Percentiles rank a stretch among this genome's conserved stretches.
These are phyloP conservation scores for Trissolcus brochymenae DNA, from an alignment of 2,888 invertebrate species.

Conservation along the genomic window DNA sequence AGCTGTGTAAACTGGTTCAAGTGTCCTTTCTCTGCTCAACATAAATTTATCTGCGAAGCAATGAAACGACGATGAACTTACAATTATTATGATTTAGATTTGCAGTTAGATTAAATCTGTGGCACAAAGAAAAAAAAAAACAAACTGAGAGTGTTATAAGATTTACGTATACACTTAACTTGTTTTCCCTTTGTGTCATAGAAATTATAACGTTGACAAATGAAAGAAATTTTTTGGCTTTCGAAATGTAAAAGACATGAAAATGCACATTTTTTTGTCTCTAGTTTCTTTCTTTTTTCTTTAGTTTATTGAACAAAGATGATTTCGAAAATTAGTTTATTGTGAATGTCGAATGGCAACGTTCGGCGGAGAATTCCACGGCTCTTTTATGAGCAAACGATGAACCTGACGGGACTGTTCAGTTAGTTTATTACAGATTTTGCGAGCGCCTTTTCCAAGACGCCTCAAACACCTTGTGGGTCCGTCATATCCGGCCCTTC, in stretches of 20 bases:
- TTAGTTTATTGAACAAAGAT: background rate
- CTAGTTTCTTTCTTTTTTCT: conserved; percentile 5
- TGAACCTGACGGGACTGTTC: conserved; percentile 49
- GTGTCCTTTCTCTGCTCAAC: conserved; percentile 36
- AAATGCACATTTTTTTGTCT: background rate
- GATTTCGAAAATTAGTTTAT: conserved; percentile 21
- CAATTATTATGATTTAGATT: conserved; percentile 33
- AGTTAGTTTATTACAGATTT: conserved; percentile 58
- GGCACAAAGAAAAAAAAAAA: conserved; percentile 10
- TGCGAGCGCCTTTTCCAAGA: conserved; percentile 42
- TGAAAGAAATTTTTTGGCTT: background rate
- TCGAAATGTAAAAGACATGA: background rate
- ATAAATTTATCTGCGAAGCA: conserved; percentile 19
- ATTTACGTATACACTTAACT: too few relatives aligned
- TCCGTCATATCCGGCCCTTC: conserved; percentile 44
- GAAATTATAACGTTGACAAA: conserved; percentile 4
- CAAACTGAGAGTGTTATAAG: background rate
- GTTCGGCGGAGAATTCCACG: conserved; percentile 16
- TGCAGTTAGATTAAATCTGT: conserved; percentile 2
- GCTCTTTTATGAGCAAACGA: conserved; percentile 47
- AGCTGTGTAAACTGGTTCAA: conserved; percentile 29
- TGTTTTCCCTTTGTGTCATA: background rate
- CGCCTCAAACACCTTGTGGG: conserved; percentile 38
- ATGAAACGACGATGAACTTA: conserved; percentile 28
- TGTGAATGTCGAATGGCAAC: background rate